Conservation (phyloP, 1,140 invertebrate genomes). For the Caenorhabditis tropicalis region DNA sequence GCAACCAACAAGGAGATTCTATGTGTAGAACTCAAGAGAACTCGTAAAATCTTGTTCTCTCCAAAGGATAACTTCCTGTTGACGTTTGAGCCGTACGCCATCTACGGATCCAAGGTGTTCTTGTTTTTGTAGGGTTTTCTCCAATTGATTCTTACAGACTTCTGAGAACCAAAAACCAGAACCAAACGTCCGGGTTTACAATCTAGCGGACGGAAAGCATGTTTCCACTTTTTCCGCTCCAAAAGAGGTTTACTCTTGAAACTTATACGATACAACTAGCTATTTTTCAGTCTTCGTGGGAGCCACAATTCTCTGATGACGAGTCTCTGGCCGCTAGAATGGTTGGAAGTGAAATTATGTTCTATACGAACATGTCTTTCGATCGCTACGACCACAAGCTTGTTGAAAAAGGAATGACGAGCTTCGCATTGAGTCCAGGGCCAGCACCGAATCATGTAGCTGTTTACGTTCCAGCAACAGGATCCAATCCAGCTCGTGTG, state of each 20-base stretch:
- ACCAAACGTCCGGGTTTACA: slow-evolving; percentile 67
- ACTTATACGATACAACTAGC: too few species aligned
- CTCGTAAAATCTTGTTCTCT: slow-evolving; percentile 54
- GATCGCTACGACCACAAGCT: slow-evolving; percentile 61
- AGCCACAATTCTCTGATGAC: slow-evolving; percentile 67
- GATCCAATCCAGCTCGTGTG: slow-evolving; percentile 61
- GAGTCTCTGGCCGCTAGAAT: slow-evolving; percentile 59
- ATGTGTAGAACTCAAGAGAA: slow-evolving; percentile 50
- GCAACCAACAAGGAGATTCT: slow-evolving; percentile 51
- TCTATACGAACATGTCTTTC: slow-evolving; percentile 62
- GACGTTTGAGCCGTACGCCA: slow-evolving; percentile 56
- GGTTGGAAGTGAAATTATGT: slow-evolving; percentile 64
- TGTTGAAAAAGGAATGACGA: slow-evolving; percentile 59
- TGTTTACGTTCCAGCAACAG: slow-evolving; percentile 58
- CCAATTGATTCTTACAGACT: slow-evolving; percentile 53
- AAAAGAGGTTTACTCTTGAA: slow-evolving; percentile 56
- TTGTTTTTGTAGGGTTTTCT: neutral
- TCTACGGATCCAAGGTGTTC: slow-evolving; percentile 49
- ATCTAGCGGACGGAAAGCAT: slow-evolving; percentile 54
- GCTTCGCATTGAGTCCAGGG: slow-evolving; percentile 65
- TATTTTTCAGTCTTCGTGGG: slow-evolving; percentile 59
- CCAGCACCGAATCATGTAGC: slow-evolving; percentile 50
- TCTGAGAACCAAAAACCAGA: slow-evolving; percentile 60
- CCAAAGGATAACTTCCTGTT: slow-evolving; percentile 53
- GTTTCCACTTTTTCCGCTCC: slow-evolving; percentile 60